These are phyloP conservation scores for Acronicta leporina DNA, from an alignment of 2,888 invertebrate genomes.

Conservation along the genomic window DNA sequence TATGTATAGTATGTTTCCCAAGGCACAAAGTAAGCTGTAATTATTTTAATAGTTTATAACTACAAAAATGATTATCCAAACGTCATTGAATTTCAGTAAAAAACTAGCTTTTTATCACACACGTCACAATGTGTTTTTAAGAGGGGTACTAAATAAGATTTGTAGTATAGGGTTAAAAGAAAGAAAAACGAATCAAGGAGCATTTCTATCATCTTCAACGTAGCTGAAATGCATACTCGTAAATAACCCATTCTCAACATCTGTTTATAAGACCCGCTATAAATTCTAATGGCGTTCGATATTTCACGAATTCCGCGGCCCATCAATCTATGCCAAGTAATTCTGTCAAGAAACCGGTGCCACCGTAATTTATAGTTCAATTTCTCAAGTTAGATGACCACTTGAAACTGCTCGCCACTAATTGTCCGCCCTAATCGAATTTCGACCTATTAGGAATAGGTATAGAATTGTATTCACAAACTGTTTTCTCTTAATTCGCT, in stretches of 20 bases:
- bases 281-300: conserved; percentile 73
- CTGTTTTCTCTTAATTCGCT: conserved; percentile 41
- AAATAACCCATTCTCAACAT: conserved; percentile 51
- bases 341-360: conserved; percentile 73
- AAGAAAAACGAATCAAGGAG: too few species aligned
- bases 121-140: too few species aligned
- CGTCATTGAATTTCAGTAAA: too few species aligned
- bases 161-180: too few species aligned
- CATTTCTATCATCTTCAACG: neutral
- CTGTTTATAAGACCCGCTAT: conserved; percentile 65
- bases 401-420: conserved; percentile 50
- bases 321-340: conserved; percentile 81
- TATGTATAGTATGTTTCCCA: too few species aligned
- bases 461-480: conserved; percentile 38
- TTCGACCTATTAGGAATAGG: conserved; percentile 42
- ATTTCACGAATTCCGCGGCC: conserved; percentile 74
- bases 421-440: conserved; percentile 56
- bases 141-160: too few species aligned
- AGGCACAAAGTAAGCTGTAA: too few species aligned
- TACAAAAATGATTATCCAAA: too few species aligned
- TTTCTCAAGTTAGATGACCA: conserved; percentile 68
- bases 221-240: conserved; percentile 24
- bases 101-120: too few species aligned
- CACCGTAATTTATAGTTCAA: conserved; percentile 73
- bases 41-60: too few species aligned